A percentile compares a stretch with the other conserved stretches of the same genome.
These are phyloP conservation scores for Labia minor DNA, from an alignment of 2,888 invertebrate species.

Conservation along the genomic window DNA sequence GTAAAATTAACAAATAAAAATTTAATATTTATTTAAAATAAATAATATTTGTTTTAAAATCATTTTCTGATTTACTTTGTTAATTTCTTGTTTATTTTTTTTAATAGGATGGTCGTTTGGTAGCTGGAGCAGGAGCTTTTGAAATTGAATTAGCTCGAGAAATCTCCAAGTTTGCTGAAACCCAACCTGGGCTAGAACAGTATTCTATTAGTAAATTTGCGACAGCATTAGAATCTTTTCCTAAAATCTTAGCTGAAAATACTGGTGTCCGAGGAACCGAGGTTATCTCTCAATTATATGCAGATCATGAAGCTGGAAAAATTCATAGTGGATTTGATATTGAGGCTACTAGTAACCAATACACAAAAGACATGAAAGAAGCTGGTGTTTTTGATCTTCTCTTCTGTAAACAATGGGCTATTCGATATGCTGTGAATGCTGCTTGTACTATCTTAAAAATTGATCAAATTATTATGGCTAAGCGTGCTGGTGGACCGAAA, in stretches of 20 bases:
- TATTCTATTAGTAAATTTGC: constrained; percentile 94
- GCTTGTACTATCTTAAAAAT: constrained; percentile 87
- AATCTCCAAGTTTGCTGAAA: constrained; percentile 77
- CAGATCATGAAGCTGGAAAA: constrained; percentile 84
- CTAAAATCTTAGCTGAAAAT: constrained; percentile 88
- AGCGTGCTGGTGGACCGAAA: constrained; percentile 91
- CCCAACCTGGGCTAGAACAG: constrained; percentile 88
- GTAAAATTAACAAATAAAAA: no score
- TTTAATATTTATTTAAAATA: no score
- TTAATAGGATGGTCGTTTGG: constrained; percentile 51
- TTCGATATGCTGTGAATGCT: constrained; percentile 90
- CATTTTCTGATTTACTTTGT: no score
- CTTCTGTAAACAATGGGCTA: constrained; percentile 79
- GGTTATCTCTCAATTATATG: constrained; percentile 76
- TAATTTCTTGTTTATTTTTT: no score
- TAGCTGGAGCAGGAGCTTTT: constrained; percentile 90
- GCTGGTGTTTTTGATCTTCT: constrained; percentile 74
- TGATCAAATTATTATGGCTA: constrained; percentile 98
- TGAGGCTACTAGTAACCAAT: constrained; percentile 45
- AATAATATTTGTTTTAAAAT: no score
- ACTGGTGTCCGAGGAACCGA: constrained; percentile 82
- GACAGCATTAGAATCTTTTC: constrained; percentile 76
- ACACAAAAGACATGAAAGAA: constrained; percentile 61
- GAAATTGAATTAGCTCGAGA: constrained; percentile 89
- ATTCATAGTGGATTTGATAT: constrained; percentile 78